Percentiles rank a stretch among this genome's conserved stretches.
Conservation (phyloP, 2,113 vertebrate genomes). For the Notiomystis cincta region DNA sequence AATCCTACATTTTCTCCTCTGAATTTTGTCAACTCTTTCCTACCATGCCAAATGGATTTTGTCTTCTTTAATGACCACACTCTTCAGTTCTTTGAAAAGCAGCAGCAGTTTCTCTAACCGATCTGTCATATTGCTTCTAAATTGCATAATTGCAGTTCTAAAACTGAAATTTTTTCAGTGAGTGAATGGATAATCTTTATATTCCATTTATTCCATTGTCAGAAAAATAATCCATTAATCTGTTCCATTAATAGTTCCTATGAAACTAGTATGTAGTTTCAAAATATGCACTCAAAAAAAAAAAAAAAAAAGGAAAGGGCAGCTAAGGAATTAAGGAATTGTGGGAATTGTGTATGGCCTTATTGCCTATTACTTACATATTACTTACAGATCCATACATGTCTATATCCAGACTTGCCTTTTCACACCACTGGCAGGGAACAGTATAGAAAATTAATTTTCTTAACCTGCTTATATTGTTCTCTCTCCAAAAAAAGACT, state of each 20-base stretch:
- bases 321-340: too few relatives aligned
- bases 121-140: background rate
- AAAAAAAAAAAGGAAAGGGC: background rate
- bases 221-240: background rate
- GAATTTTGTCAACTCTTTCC: background rate
- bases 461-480: background rate
- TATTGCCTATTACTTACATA: background rate
- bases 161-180: background rate
- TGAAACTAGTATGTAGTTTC: background rate
- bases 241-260: too few relatives aligned
- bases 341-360: background rate
- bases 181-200: background rate
- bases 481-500: background rate
- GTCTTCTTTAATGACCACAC: background rate
- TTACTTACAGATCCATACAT: background rate
- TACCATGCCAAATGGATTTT: background rate
- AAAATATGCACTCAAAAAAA: background rate
- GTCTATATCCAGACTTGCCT: background rate
- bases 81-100: background rate
- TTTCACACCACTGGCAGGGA: background rate
- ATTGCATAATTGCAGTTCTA: background rate
- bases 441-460: background rate
- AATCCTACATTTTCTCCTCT: background rate
- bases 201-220: background rate
- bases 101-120: background rate